phyloP scores from a whole-genome alignment of 2,113 vertebrate genomes.

The Calidris pugnax region DNA sequence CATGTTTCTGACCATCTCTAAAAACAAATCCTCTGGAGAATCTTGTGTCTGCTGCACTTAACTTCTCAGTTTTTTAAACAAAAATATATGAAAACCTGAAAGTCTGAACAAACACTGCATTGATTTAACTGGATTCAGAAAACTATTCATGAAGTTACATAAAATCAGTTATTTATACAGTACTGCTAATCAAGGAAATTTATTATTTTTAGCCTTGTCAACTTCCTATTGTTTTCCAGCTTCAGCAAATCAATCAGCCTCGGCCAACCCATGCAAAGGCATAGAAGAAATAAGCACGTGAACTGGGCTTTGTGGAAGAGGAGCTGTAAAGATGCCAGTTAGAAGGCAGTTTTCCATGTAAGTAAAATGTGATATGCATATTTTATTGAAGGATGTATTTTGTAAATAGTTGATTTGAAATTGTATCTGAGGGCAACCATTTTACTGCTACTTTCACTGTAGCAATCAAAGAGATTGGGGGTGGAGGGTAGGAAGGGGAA shows the following conservation, averaged over 20 bases:
- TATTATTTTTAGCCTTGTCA: background rate
- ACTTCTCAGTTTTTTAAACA: background rate
- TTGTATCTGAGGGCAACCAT: background rate
- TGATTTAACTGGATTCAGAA: background rate
- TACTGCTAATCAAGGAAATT: background rate
- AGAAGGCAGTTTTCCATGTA: background rate
- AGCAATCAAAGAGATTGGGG: background rate
- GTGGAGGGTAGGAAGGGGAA: accelerated
- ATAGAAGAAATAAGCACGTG: background rate
- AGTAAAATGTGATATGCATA: background rate
- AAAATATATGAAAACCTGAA: background rate
- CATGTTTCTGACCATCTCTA: background rate
- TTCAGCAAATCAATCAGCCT: background rate
- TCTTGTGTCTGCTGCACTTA: background rate
- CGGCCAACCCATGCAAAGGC: background rate
- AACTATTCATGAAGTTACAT: background rate
- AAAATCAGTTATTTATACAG: background rate
- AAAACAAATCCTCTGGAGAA: background rate
- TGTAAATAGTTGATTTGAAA: background rate
- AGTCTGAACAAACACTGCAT: background rate
- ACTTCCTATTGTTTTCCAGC: background rate
- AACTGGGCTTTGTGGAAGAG: background rate
- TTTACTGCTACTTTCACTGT: background rate
- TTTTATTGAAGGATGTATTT: background rate
- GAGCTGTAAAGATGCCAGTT: background rate